Evolutionary conservation across 2,797 vertebrate species (phyloP).

Genomic region (Takifugu ocellatus): DNA sequence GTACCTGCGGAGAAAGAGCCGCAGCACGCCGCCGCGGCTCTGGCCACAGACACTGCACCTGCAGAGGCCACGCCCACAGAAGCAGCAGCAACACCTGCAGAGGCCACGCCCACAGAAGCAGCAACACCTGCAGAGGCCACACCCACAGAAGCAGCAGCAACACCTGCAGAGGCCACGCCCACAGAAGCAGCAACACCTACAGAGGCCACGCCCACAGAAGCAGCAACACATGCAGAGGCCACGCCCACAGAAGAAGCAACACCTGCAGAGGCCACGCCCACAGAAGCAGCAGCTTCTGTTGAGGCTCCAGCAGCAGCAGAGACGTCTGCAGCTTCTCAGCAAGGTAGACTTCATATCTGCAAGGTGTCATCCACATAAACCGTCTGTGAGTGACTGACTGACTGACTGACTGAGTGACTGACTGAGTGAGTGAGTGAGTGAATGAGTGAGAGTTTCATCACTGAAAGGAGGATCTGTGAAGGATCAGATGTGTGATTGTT

Average conservation of each 20-base stretch:
- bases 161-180: constrained; percentile 18
- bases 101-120: neutral
- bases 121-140: neutral
- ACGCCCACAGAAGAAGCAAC: constrained; percentile 5
- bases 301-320: neutral
- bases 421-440: too few species aligned
- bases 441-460: too few species aligned
- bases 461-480: too few species aligned
- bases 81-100: constrained; percentile 8
- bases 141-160: constrained; percentile 9
- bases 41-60: neutral
- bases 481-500: constrained; percentile 5
- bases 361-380: too few species aligned
- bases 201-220: constrained; percentile 30
- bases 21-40: constrained; percentile 15
- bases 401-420: too few species aligned
- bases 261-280: constrained; percentile 17
- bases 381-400: too few species aligned
- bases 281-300: constrained; percentile 20
- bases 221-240: neutral
- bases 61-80: constrained; percentile 12
- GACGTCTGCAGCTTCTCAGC: constrained; percentile 36
- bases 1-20: constrained; percentile 6
- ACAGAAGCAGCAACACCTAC: constrained; percentile 21
- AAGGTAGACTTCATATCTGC: constrained; percentile 32